phyloP scores from a whole-genome alignment of 2,888 invertebrate genomes.

The Tipula lateralis region DNA sequence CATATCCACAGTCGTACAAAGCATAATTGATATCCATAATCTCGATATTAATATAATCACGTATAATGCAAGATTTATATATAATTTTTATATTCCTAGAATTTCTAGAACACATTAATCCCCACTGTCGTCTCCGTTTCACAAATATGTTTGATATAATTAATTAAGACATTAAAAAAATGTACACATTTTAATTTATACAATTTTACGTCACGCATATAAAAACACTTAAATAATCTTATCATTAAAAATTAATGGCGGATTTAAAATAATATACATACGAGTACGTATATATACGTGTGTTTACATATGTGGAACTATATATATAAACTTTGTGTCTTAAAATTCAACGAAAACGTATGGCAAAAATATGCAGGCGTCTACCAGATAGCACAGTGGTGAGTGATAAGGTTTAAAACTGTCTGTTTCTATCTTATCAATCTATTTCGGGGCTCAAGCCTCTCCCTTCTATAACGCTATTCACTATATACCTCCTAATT shows the following conservation, averaged over 20 bases:
- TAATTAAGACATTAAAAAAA: neutral
- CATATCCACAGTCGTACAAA: neutral
- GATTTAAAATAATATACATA: neutral
- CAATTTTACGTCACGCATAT: neutral
- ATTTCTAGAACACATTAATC: neutral
- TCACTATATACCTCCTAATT: too few relatives aligned
- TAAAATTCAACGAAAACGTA: too few relatives aligned
- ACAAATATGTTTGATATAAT: neutral
- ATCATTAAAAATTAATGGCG: neutral
- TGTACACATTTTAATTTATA: neutral
- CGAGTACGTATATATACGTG: too few relatives aligned
- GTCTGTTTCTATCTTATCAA: too few relatives aligned
- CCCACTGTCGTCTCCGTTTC: neutral
- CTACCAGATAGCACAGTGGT: too few relatives aligned
- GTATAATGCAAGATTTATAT: neutral
- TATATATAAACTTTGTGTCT: too few relatives aligned
- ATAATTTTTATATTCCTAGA: neutral
- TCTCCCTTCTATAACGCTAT: too few relatives aligned
- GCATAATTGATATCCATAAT: neutral
- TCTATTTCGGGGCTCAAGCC: too few relatives aligned
- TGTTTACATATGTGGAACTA: too few relatives aligned
- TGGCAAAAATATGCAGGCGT: too few relatives aligned
- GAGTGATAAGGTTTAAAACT: neutral
- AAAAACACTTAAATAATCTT: neutral
- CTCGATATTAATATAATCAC: neutral